These are phyloP conservation scores for Clostera curtula DNA, from an alignment of 2,888 invertebrate species.

Conservation along the genomic window DNA sequence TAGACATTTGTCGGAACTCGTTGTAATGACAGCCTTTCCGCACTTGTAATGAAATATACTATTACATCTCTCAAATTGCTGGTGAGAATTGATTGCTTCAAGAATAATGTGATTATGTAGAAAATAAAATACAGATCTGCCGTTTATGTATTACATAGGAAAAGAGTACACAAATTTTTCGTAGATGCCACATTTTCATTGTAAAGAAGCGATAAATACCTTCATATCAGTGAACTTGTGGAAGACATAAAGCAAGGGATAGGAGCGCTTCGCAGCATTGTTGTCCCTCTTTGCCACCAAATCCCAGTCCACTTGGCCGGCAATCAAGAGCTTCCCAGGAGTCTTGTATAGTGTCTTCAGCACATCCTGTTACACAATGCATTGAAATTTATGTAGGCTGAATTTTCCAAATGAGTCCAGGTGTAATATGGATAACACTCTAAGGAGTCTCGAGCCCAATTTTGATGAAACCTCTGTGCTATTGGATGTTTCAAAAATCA, in stretches of 20 bases:
- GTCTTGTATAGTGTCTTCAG: conserved; percentile 78
- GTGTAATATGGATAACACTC: not conserved
- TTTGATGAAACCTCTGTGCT: too few species aligned
- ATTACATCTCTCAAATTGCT: too few species aligned
- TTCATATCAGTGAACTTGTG: conserved; percentile 82
- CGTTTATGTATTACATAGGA: too few species aligned
- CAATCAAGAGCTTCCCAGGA: conserved; percentile 84
- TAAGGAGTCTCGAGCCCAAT: not conserved
- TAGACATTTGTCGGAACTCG: too few species aligned
- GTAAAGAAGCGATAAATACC: conserved; percentile 37
- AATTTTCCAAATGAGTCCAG: not conserved
- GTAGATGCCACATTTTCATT: conserved; percentile 1
- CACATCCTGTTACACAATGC: conserved; percentile 65
- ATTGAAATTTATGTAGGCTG: not conserved
- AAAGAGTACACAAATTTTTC: too few species aligned
- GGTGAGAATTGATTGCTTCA: too few species aligned
- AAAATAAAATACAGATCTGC: too few species aligned
- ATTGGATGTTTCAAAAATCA: too few species aligned
- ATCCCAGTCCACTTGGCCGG: conserved; percentile 95
- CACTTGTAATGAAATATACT: too few species aligned
- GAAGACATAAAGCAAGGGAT: conserved; percentile 87
- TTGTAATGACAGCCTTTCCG: too few species aligned
- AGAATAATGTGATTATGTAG: too few species aligned
- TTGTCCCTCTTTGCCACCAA: conserved; percentile 86
- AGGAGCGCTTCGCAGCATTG: conserved; percentile 79